Evolutionary conservation across 1,140 invertebrate genomes (phyloP), one percentile per base, ranked within the genome.

Genomic region (Sesamia nonagrioides): DNA sequence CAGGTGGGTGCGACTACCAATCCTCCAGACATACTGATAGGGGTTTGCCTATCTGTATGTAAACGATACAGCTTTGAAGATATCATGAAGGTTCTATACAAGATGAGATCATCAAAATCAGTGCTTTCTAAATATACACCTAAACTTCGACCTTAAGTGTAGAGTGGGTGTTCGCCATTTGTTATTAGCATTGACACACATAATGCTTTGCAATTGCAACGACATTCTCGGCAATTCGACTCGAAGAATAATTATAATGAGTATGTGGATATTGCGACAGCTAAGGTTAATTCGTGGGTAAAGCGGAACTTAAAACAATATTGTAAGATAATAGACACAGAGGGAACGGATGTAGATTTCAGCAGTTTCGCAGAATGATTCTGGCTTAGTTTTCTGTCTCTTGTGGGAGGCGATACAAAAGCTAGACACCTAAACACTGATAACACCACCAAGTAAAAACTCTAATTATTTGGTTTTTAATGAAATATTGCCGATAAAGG

Each of bases 101-200:
- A 66, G 45, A 76, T 40, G 45, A 61, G 48, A 40, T 48, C 35
- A 76, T 76, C 60, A 76, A 21, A 68, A 82, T 81, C 81, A 82
- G 82, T 63, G 80, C 83, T 89, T 89, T 86, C 85, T 86, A 87
- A 80, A 56, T 78, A 54, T 81, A 86, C 85, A 86, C 81, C 82
- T 86, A 85, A 86, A 82, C 82, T 84, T 79, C 78, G 85, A 85
- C 89, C 90, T 92, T 85, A 84, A 68, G 50, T 82, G 72, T 75
- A 18, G 78, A 84, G 90, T 89, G 86, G 89, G 90, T 85, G 88
- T 87, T 81, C 81, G 84, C 81, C 61, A 81, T 35, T 81, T 75
- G 66, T 84, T 86, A 87, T 88, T 90, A 91, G 86, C 91, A 92
- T 91, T 93, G 91, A 93, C 90, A 92, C 78, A 92, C 86, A 92